A percentile compares a stretch with the other conserved stretches of the same genome.
These are phyloP conservation scores for Mastacembelus armatus DNA, from an alignment of 2,797 vertebrate genomes.

Conservation along the genomic window DNA sequence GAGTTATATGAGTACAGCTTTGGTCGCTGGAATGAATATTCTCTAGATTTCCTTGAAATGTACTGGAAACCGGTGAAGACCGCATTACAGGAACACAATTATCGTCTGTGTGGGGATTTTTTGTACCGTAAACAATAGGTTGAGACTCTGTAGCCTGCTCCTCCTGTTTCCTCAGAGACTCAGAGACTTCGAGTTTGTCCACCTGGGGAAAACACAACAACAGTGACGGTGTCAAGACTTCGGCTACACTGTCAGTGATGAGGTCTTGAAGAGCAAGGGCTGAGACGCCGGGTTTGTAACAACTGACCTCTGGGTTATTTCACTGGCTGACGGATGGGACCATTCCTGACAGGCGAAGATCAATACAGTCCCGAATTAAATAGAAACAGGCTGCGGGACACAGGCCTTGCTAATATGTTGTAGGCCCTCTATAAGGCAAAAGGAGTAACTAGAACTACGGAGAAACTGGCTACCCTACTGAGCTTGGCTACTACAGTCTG, in stretches of 20 bases:
- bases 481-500: constrained; percentile 36
- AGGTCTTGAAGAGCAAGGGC: constrained; percentile 62
- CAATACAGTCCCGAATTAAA: constrained; percentile 83
- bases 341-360: constrained; percentile 85
- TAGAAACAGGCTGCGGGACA: constrained; percentile 63
- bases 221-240: constrained; percentile 44
- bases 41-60: background rate
- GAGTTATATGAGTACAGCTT: background rate
- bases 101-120: background rate
- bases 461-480: constrained; percentile 51
- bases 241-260: background rate
- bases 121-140: constrained; percentile 98
- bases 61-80: background rate
- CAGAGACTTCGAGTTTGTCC: constrained; percentile 97
- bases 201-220: constrained; percentile 84
- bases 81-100: background rate
- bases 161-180: constrained; percentile 99
- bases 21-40: background rate
- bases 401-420: constrained; percentile 58
- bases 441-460: constrained; percentile 45
- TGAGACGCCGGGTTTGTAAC: constrained; percentile 64
- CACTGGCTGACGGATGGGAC: constrained; percentile 88
- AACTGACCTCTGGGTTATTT: constrained; percentile 84
- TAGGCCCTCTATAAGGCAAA: constrained; percentile 32
- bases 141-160: constrained; percentile 98